Base-by-base conservation (phyloP, 2,113 vertebrate genomes). In the Campylorhamphus procurvoides region DNA sequence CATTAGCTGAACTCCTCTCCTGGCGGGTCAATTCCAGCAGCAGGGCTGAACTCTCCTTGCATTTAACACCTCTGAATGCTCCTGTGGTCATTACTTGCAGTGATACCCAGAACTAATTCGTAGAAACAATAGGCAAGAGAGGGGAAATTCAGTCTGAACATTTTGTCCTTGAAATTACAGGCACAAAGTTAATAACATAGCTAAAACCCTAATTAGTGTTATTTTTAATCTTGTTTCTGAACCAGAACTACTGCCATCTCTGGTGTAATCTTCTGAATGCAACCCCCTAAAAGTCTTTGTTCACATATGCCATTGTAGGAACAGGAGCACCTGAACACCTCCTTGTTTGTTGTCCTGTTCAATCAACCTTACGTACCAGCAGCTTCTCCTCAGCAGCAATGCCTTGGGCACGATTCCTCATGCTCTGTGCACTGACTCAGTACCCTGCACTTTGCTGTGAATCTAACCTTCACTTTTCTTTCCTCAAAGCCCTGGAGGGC, bases 381-480 rank as follows among this genome's bases (percentile, higher is more conserved):
- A 92, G 60, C 60, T 94, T 90, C 93, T 42, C 62, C 50, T 82
- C 91, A 44, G 15, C 56, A 94, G 83, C 67, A 31, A 39, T 94
- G 62, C 79, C 86, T 60, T 80, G 47, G 82, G 71, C 85, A 86
- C 4, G 15, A 90, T 90, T 95, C 55, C 13, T 95, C 59, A 84
- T 69, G 59, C 85, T 94, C 85, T 75, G 35, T 68, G 84, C 84
- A 89, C 66, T 83, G 67, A 89, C 75, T 96, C 50, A 87, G 72
- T 87, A 76, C 50, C 33, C 64, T 47, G 72, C 55, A 94, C 96
- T 97, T 96, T 5, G 18, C 72, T 18, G 40, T 68, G 60, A 80
- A 64, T 87, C 84, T 91, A 84, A 62, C 67, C 37, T 93, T 97
- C 90, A 77, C 17, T 78, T 96, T 91, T 84, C 75, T 89, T 96